phyloP scores from a whole-genome alignment of 2,113 vertebrate genomes.

The Ramphastos sulfuratus region DNA sequence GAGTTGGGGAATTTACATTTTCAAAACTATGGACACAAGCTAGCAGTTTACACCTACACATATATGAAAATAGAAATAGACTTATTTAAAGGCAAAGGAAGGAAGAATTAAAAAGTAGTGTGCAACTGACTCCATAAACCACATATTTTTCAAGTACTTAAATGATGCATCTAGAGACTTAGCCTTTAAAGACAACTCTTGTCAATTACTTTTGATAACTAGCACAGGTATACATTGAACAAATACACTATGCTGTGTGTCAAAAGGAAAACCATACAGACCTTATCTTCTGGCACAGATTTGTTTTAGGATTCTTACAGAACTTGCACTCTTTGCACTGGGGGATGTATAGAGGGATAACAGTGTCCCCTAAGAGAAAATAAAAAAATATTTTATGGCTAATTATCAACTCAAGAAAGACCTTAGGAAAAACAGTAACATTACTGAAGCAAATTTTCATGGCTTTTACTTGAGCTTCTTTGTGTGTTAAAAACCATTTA shows the following conservation, averaged over 20 bases:
- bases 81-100: background rate
- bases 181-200: background rate
- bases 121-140: background rate
- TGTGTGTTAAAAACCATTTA: background rate
- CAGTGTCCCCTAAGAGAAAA: slow-evolving; percentile 76
- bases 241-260: background rate
- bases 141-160: background rate
- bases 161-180: background rate
- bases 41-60: background rate
- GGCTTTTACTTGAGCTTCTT: background rate
- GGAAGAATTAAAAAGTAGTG: background rate
- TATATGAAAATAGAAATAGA: background rate
- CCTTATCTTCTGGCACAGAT: slow-evolving; percentile 86
- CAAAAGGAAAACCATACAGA: slow-evolving; percentile 52
- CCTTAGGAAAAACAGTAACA: background rate
- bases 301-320: slow-evolving; percentile 83
- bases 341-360: slow-evolving; percentile 82
- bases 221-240: background rate
- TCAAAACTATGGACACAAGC: background rate
- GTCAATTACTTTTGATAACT: background rate
- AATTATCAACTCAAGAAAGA: background rate
- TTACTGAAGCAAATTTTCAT: background rate
- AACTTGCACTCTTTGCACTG: slow-evolving; percentile 86
- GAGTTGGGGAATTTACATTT: background rate
- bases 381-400: background rate